Conservation (phyloP, 2,797 vertebrate genomes). For the Enteromius thamalakanensis region DNA sequence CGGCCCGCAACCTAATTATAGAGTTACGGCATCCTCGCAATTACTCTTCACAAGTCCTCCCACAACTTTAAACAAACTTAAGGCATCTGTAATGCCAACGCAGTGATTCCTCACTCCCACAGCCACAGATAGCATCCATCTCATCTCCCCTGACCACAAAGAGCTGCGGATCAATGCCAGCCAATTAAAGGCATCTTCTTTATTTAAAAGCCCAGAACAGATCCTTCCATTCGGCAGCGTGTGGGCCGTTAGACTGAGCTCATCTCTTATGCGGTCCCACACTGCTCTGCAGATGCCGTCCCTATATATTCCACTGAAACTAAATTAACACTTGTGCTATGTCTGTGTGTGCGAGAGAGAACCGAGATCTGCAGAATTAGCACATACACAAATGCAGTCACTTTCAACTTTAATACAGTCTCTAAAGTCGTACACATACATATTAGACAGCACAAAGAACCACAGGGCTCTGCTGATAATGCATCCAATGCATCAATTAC, state of each 20-base stretch:
- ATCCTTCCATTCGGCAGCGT: neutral
- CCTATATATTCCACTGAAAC: slow-evolving; percentile 13
- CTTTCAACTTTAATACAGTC: neutral
- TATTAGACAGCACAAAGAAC: neutral
- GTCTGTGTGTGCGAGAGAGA: neutral
- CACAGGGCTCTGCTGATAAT: neutral
- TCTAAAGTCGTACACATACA: neutral
- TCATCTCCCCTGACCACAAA: slow-evolving; percentile 43
- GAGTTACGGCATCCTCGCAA: neutral
- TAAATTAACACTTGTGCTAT: slow-evolving; percentile 21
- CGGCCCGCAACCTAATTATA: slow-evolving; percentile 23
- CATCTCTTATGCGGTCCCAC: slow-evolving; percentile 31
- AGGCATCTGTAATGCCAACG: neutral
- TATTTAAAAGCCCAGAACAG: slow-evolving; percentile 35
- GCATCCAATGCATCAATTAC: neutral
- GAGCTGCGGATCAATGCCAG: slow-evolving; percentile 45
- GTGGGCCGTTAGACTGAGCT: slow-evolving; percentile 33
- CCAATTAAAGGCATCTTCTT: slow-evolving; percentile 45
- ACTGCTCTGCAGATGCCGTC: slow-evolving; percentile 34
- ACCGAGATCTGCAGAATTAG: slow-evolving; percentile 2
- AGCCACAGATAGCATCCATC: slow-evolving; percentile 38
- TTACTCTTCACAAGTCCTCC: slow-evolving; percentile 23
- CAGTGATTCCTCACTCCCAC: slow-evolving; percentile 32
- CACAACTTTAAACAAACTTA: slow-evolving; percentile 40
- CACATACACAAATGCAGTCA: neutral